phyloP scores from a whole-genome alignment of 1,140 invertebrate genomes.

The Holcopasites calliopsidis region DNA sequence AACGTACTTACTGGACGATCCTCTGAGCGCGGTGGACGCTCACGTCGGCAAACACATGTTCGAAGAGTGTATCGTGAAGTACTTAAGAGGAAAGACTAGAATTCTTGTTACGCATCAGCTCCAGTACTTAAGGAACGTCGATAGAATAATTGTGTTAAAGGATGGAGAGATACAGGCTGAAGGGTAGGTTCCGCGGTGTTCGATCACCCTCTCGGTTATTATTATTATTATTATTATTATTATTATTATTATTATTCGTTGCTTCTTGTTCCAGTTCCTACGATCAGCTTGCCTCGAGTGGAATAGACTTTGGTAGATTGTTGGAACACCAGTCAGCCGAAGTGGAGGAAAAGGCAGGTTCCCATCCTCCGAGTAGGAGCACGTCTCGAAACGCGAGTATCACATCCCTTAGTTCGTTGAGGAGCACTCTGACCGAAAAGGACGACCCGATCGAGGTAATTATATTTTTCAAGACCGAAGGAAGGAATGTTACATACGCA shows the following conservation, averaged over 20 bases:
- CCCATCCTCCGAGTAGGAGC: conserved; percentile 62
- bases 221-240: neutral
- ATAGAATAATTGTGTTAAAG: conserved; percentile 88
- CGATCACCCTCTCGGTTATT: neutral
- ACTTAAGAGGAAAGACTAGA: conserved; percentile 86
- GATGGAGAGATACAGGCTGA: conserved; percentile 81
- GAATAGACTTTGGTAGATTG: conserved; percentile 84
- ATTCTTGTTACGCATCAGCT: conserved; percentile 93
- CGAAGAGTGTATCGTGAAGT: conserved; percentile 85
- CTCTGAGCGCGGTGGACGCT: conserved; percentile 90
- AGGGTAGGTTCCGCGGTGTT: conserved; percentile 56
- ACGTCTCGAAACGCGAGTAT: conserved; percentile 74
- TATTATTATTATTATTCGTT: neutral
- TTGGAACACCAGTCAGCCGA: conserved; percentile 76
- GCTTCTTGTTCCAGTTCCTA: conserved; percentile 77
- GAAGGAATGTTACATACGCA: neutral
- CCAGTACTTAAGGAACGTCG: conserved; percentile 88
- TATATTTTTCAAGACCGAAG: neutral
- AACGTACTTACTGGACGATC: conserved; percentile 91
- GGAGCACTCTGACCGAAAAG: conserved; percentile 66
- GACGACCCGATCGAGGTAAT: conserved; percentile 71
- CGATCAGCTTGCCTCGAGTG: conserved; percentile 80
- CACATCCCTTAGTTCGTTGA: conserved; percentile 72
- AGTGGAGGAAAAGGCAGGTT: conserved; percentile 71
- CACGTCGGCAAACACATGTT: conserved; percentile 91